Evolutionary conservation across 2,797 vertebrate species (phyloP).

Genomic region (Sylvia borin): DNA sequence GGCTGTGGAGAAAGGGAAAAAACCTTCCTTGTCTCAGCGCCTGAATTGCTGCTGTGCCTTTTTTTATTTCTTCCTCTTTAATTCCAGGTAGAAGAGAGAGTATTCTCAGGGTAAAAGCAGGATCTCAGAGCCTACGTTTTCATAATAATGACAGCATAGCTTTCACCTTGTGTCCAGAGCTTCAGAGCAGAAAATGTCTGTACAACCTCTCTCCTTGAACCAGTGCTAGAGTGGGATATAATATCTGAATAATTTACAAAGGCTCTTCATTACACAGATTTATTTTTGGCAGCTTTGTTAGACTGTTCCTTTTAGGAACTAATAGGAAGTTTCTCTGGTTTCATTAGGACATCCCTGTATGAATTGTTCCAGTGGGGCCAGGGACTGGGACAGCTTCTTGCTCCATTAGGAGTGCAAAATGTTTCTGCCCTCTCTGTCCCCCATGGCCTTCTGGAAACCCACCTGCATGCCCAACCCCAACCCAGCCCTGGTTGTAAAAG

Average conservation of each 20-base stretch:
- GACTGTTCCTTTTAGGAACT: conserved; percentile 22
- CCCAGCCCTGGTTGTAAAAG: background rate
- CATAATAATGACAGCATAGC: background rate
- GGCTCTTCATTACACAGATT: conserved; percentile 52
- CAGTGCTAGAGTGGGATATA: background rate
- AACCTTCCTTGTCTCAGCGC: background rate
- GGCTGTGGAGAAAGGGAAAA: background rate
- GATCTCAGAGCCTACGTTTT: background rate
- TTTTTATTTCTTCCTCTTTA: background rate
- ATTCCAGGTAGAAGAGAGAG: background rate
- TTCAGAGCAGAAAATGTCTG: conserved; percentile 22
- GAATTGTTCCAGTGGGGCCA: background rate
- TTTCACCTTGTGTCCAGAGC: conserved; percentile 7
- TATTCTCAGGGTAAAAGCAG: background rate
- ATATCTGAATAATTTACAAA: conserved; percentile 65
- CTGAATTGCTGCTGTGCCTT: background rate
- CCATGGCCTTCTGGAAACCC: background rate
- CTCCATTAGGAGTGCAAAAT: background rate
- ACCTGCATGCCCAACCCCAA: background rate
- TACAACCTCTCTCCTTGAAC: background rate
- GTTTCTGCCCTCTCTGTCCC: background rate
- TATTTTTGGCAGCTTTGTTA: conserved; percentile 57
- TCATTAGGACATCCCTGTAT: background rate
- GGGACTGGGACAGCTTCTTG: background rate
- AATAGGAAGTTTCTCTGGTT: conserved; percentile 2